These are phyloP conservation scores for Tapirus terrestris DNA, from an alignment of 2,113 vertebrate species.

Conservation along the genomic window DNA sequence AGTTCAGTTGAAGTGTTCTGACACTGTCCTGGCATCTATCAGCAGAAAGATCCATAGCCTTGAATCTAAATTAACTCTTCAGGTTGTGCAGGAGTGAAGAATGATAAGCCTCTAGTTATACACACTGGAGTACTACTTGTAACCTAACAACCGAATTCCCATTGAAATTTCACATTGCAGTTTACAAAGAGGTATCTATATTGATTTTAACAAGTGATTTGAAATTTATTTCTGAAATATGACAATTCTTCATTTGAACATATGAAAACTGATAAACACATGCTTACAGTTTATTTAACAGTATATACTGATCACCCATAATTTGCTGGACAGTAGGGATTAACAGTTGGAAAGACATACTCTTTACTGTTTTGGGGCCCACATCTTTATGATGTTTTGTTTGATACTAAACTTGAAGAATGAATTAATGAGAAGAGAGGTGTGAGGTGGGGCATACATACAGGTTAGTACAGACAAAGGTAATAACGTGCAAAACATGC, in stretches of 20 bases:
- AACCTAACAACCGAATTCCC: not conserved
- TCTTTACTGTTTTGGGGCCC: not conserved
- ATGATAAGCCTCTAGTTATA: conserved; percentile 3
- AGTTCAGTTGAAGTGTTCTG: conserved; percentile 68
- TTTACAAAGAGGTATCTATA: not conserved
- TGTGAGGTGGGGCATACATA: rapidly evolving
- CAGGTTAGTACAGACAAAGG: not conserved
- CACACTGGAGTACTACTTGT: not conserved
- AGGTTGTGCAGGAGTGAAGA: conserved; percentile 8
- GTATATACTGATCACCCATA: not conserved
- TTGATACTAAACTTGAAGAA: not conserved
- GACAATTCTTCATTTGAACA: not conserved
- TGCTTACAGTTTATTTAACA: not conserved
- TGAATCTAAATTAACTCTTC: conserved; percentile 68
- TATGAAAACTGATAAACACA: not conserved
- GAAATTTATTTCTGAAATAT: conserved; percentile 33
- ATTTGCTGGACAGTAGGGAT: not conserved
- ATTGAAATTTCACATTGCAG: conserved; percentile 4
- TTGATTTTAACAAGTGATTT: conserved; percentile 37
- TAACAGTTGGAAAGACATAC: not conserved
- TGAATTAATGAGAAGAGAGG: not conserved
- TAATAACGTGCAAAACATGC: not conserved
- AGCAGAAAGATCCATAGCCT: conserved; percentile 22
- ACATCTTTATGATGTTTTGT: not conserved
- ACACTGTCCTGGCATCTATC: not conserved